Evolutionary conservation across 2,113 vertebrate genomes (phyloP).

Genomic region (Gymnobelideus leadbeateri): DNA sequence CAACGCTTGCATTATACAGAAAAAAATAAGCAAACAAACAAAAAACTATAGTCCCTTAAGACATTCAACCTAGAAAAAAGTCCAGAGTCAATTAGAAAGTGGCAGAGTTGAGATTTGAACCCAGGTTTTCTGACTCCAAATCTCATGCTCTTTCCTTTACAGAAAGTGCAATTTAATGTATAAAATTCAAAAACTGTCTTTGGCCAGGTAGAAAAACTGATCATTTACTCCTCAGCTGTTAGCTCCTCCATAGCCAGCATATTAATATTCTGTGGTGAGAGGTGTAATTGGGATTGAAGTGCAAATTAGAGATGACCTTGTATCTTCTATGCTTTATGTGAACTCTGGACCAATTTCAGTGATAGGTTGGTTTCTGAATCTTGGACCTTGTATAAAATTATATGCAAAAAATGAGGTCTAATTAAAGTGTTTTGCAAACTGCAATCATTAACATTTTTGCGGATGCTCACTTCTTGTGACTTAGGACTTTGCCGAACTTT

Average conservation of each 20-base stretch:
- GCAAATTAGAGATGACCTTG: constrained; percentile 59
- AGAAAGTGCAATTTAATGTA: neutral
- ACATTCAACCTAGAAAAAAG: neutral
- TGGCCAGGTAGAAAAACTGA: constrained; percentile 46
- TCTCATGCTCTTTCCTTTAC: neutral
- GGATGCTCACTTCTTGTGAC: neutral
- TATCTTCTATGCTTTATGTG: neutral
- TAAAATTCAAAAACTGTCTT: constrained; percentile 40
- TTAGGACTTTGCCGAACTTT: neutral
- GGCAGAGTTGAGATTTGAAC: neutral
- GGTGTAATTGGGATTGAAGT: constrained; percentile 43
- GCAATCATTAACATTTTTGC: neutral
- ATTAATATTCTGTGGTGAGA: constrained; percentile 46
- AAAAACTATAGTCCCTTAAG: neutral
- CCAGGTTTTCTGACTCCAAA: neutral
- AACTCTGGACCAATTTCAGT: constrained; percentile 21
- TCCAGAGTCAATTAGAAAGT: neutral
- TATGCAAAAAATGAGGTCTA: neutral
- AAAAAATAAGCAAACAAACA: neutral
- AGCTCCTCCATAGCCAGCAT: constrained; percentile 55
- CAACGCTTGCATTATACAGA: neutral
- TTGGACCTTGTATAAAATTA: neutral
- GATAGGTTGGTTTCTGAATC: constrained; percentile 12
- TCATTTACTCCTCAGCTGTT: constrained; percentile 65
- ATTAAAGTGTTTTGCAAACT: neutral